A percentile compares a stretch with the other conserved stretches of the same genome.
Evolutionary conservation across 2,113 vertebrate genomes (phyloP).

Genomic region (Burhinus bistriatus): DNA sequence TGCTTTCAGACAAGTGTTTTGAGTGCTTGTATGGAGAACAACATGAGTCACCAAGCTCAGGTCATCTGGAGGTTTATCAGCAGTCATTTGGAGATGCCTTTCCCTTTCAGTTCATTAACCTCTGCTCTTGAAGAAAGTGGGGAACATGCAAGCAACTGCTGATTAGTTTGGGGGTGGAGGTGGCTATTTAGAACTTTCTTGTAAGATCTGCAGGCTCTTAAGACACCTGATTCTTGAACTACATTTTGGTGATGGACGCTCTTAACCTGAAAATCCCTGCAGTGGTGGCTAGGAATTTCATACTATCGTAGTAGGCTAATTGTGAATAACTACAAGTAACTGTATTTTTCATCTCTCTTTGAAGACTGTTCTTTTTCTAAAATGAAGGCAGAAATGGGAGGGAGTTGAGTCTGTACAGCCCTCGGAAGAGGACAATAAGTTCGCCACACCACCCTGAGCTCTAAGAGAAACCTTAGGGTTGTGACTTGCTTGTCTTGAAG

Average conservation of each 20-base stretch:
- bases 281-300: neutral
- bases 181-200: neutral
- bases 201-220: neutral
- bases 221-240: neutral
- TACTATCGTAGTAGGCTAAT: neutral
- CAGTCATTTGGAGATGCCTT: neutral
- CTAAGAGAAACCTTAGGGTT: neutral
- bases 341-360: neutral
- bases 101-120: slow-evolving; percentile 14
- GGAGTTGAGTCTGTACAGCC: neutral
- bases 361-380: neutral
- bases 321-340: neutral
- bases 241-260: neutral
- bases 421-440: neutral
- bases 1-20: neutral
- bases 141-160: neutral
- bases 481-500: neutral
- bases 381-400: neutral
- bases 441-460: neutral
- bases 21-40: neutral
- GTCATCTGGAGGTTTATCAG: neutral
- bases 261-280: neutral
- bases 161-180: neutral
- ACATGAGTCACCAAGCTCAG: slow-evolving; percentile 12
- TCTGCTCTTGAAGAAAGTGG: neutral